phyloP scores from a whole-genome alignment of 2,113 vertebrate species.

The Canis aureus region DNA sequence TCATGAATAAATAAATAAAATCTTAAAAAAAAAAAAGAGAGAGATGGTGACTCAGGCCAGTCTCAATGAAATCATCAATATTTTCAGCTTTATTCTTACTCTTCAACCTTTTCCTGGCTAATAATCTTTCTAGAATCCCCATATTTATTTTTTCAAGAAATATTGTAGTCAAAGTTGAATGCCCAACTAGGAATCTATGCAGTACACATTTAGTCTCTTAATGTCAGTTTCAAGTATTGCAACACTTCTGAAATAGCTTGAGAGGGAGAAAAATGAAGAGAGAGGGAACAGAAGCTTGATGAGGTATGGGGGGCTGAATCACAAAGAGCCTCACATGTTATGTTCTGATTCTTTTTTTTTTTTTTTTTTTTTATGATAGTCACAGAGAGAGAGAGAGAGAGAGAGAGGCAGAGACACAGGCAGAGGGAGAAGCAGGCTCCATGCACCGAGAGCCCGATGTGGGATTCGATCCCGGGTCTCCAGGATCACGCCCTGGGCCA shows the following conservation, averaged over 20 bases:
- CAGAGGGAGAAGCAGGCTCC: too few species aligned
- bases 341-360: neutral
- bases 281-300: neutral
- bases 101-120: slow-evolving; percentile 83
- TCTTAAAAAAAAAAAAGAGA: too few species aligned
- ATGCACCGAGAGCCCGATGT: too few species aligned
- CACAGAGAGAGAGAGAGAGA: too few species aligned
- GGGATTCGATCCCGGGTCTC: too few species aligned
- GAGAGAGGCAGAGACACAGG: too few species aligned
- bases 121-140: slow-evolving; percentile 78
- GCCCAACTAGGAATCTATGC: slow-evolving; percentile 81
- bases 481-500: too few species aligned
- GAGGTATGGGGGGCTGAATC: neutral
- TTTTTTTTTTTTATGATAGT: too few species aligned
- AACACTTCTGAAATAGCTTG: neutral
- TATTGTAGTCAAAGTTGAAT: slow-evolving; percentile 86
- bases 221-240: slow-evolving; percentile 58
- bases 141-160: slow-evolving; percentile 86
- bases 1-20: too few species aligned
- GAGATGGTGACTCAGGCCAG: slow-evolving; percentile 82
- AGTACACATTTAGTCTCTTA: slow-evolving; percentile 81
- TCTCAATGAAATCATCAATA: slow-evolving; percentile 85
- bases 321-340: neutral
- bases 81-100: slow-evolving; percentile 84
- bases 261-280: neutral